Percentiles rank a stretch among this genome's conserved stretches.
Evolutionary conservation across 2,888 invertebrate species (phyloP).

Genomic region (Noctua pronuba): DNA sequence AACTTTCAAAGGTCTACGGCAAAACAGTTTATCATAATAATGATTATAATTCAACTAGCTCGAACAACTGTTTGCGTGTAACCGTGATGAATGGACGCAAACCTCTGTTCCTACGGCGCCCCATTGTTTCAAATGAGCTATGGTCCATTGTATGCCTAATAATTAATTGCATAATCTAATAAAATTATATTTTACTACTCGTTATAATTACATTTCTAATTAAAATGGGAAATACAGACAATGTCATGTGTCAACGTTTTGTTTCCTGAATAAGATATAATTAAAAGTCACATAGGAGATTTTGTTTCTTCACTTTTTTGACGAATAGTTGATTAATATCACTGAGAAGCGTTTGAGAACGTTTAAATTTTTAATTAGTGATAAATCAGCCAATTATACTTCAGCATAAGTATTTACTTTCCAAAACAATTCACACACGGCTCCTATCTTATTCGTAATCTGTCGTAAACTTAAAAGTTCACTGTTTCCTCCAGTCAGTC

Average conservation of each 20-base stretch:
- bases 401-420: conserved; percentile 8
- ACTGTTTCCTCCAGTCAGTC: conserved; percentile 3
- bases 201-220: conserved; percentile 49
- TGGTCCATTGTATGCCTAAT: conserved; percentile 68
- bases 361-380: conserved; percentile 26
- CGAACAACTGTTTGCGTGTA: conserved; percentile 43
- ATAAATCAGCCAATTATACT: conserved; percentile 11
- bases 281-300: conserved; percentile 11
- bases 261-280: conserved; percentile 28
- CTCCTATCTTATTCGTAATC: conserved; percentile 5
- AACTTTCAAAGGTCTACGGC: conserved; percentile 38
- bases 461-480: conserved; percentile 20
- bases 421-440: conserved; percentile 22
- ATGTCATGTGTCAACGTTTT: conserved; percentile 45
- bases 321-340: conserved; percentile 4
- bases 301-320: conserved; percentile 1
- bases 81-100: conserved; percentile 56
- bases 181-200: conserved; percentile 43
- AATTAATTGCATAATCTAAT: conserved; percentile 69
- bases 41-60: conserved; percentile 53
- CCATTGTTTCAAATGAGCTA: conserved; percentile 71
- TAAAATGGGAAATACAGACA: conserved; percentile 49
- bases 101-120: conserved; percentile 52
- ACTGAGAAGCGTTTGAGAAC: conserved; percentile 10
- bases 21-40: conserved; percentile 53